Evolutionary conservation across 2,888 invertebrate species (phyloP), one percentile per base, ranked within the genome.

Genomic region (Dicycla oo): DNA sequence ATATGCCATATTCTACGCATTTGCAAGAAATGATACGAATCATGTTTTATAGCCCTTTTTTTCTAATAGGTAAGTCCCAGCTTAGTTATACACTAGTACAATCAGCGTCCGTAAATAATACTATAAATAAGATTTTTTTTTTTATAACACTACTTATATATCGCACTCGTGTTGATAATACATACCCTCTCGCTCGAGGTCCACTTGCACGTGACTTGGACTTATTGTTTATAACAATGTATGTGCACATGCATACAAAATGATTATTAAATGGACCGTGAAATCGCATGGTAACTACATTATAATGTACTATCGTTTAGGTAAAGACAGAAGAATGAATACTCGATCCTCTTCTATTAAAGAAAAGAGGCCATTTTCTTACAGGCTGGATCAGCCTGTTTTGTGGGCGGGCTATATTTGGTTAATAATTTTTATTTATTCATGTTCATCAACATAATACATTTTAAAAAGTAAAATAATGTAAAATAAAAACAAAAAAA

Each of bases 111-210:
- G 58, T 76, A 66, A 80, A 80, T 56, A 76, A 71, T 69, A 47
- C 68, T 49, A 71, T 80, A 66, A 71, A 80, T 66, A 69, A 75
- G 43, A 68, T 56, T 58, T 66, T 69, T 67, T 79, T 7, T 56
- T 80, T 80, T 75, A 62, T 75, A 40, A 30, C 65, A 68, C 34
- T 82, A 64, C 73, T 73, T 68, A 81, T 58, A 60, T 49, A 62
- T 64, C 45, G 40, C 40, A n/a, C 47, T 62, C 43, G n/a, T 49
- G 30, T 23, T 54, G 77, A 69, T 77, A 77, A 74, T 34, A 45
- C 60, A 34, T 58, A 57, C n/a, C 51, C 54, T 63, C 53, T 68
- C 61, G 56, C 23, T 40, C 80, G 76, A 70, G 75, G 70, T 65
- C 68, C 61, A 15, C 13, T 45, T 45, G 26, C 70, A 56, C 69